A percentile compares a stretch with the other conserved stretches of the same genome.
These are phyloP conservation scores for Charanyca ferruginea DNA, from an alignment of 2,888 invertebrate genomes.

Conservation along the genomic window DNA sequence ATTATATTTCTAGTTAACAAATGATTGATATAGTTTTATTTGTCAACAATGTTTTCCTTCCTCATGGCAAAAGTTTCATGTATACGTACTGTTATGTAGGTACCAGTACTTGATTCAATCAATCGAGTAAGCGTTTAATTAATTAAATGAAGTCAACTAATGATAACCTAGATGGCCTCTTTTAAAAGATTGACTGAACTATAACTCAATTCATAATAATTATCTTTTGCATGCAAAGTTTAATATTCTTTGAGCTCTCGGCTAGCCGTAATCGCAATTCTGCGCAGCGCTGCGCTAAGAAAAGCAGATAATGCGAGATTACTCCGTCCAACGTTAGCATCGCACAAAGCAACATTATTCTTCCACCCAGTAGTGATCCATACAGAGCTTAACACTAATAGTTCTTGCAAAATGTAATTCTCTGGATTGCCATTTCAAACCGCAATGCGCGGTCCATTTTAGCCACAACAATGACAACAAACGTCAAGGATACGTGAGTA, in stretches of 20 bases:
- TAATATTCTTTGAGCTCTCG: neutral
- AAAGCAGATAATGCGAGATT: slow-evolving; percentile 20
- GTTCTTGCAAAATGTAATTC: slow-evolving; percentile 55
- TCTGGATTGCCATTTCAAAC: slow-evolving; percentile 57
- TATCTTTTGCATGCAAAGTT: slow-evolving; percentile 18
- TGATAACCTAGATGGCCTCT: slow-evolving; percentile 50
- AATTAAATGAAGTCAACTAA: slow-evolving; percentile 46
- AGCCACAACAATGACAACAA: slow-evolving; percentile 66
- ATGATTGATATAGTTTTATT: slow-evolving; percentile 5
- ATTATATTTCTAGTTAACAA: slow-evolving; percentile 14
- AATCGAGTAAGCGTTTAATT: slow-evolving; percentile 36
- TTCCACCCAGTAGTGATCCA: slow-evolving; percentile 20
- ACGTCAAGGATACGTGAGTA: slow-evolving; percentile 65
- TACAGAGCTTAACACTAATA: slow-evolving; percentile 42
- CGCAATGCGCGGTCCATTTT: slow-evolving; percentile 62
- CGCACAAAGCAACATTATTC: slow-evolving; percentile 22
- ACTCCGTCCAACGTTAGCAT: slow-evolving; percentile 9
- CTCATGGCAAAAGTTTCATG: slow-evolving; percentile 31
- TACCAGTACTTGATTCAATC: slow-evolving; percentile 22
- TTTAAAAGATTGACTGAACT: slow-evolving; percentile 41
- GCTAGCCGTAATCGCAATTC: neutral
- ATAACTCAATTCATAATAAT: slow-evolving; percentile 27
- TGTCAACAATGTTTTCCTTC: slow-evolving; percentile 48
- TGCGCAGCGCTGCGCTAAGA: neutral
- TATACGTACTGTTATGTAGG: slow-evolving; percentile 5